Base-by-base conservation (phyloP, 2,888 invertebrate genomes). In the Campoletis raptor region DNA sequence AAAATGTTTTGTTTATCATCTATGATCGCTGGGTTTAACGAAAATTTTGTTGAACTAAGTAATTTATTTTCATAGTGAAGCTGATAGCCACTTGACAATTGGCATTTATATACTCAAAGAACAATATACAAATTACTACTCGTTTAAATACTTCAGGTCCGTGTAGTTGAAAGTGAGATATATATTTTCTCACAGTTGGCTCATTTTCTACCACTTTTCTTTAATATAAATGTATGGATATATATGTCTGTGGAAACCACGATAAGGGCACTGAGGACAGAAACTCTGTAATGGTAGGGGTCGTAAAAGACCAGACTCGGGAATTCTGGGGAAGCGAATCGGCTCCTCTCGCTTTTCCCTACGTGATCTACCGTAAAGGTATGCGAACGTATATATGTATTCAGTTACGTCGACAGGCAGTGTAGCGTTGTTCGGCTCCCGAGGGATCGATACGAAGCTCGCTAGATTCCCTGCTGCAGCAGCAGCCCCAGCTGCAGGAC, bases 381-480 rank as follows among this genome's bases (percentile, higher is more conserved):
- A 84, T 76, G 73, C 85, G 64, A 36, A 36, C 24, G 42, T 9
- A 79, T 72, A 48, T 37, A 36, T 40, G 24, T 73, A 72, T 24
- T 64, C 42, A 74, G 40, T 54, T 54, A 80, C 42, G 37, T 24
- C 12, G 37, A 45, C 57, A 81, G 88, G 52, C 54, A 74, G 76
- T 54, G 64, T 52, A 82, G 79, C 21, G 66, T 73, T 81, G 83
- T 76, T 77, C 72, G 45, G 81, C 85, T 91, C 91, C 90, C 90
- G 90, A 83, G 90, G 91, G 91, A 91, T 91, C 92, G 92, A 92
- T 92, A 90, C 91, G 87, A 88, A 90, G 87, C 88, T 80, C 85
- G 85, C 61, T 61, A 64, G 80, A 61, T 86, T 83, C 77, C 80
- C 88, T 83, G 85, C 76, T 84, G 78, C 81, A 78, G 73, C 88